A percentile compares a stretch with the other conserved stretches of the same genome.
phyloP scores from a whole-genome alignment of 2,113 vertebrate species.

The Siniperca chuatsi region DNA sequence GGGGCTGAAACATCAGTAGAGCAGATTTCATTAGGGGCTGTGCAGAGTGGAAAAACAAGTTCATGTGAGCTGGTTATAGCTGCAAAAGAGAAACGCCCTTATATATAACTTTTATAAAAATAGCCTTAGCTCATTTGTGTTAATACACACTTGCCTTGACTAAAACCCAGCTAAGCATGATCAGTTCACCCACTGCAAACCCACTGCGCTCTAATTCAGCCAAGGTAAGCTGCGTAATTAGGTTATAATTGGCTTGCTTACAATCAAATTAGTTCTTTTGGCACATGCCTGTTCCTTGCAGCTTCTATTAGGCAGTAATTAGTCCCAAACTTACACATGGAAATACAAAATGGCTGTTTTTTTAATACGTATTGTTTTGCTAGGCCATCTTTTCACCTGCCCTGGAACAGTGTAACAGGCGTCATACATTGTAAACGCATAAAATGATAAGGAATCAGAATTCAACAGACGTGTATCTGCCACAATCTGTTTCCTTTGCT shows the following conservation, averaged over 20 bases:
- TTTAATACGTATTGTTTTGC: neutral
- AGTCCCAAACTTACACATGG: constrained; percentile 27
- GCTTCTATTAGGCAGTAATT: constrained; percentile 58
- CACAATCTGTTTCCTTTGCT: constrained; percentile 42
- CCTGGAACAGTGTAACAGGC: neutral
- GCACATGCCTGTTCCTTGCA: constrained; percentile 60
- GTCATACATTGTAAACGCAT: neutral
- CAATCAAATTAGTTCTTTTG: constrained; percentile 66
- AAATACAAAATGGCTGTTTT: constrained; percentile 15
- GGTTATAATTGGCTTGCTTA: constrained; percentile 73
- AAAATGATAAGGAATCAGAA: constrained; percentile 15
- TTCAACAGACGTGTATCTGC: constrained; percentile 24
- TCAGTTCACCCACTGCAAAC: constrained; percentile 49
- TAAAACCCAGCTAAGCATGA: constrained; percentile 65
- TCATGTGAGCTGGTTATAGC: constrained; percentile 12
- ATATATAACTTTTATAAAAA: constrained; percentile 38
- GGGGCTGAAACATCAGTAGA: constrained; percentile 9
- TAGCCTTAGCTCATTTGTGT: constrained; percentile 55
- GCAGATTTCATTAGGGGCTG: constrained; percentile 24
- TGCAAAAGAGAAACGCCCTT: neutral
- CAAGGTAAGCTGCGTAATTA: constrained; percentile 76
- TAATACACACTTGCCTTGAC: constrained; percentile 65
- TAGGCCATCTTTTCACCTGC: neutral
- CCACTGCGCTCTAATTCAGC: constrained; percentile 63
- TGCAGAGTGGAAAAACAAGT: constrained; percentile 7